Evolutionary conservation across 2,797 vertebrate species (phyloP).

Genomic region (Podargus strigoides): DNA sequence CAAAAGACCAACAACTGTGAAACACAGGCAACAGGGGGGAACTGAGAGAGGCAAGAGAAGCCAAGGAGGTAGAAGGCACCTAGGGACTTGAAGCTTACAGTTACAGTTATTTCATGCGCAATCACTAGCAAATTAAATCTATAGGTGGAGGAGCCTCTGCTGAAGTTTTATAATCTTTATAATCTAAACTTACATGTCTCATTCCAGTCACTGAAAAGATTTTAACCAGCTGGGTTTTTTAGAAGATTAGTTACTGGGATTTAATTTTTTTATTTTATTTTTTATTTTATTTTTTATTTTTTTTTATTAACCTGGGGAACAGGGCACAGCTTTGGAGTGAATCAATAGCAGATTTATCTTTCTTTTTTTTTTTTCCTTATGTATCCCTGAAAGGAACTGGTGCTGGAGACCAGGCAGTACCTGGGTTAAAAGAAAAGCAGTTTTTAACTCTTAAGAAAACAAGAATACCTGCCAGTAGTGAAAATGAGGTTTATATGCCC

Average conservation of each 20-base stretch:
- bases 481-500: not conserved
- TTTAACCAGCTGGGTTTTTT: not conserved
- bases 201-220: not conserved
- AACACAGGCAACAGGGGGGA: not conserved
- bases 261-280: too few relatives aligned
- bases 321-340: not conserved
- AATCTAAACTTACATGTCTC: not conserved
- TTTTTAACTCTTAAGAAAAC: not conserved
- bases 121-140: not conserved
- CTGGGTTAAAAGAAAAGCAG: not conserved
- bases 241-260: not conserved
- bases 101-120: not conserved
- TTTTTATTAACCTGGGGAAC: not conserved
- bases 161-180: not conserved
- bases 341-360: not conserved
- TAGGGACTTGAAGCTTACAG: not conserved
- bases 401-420: not conserved
- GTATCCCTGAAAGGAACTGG: not conserved
- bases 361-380: not conserved
- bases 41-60: not conserved
- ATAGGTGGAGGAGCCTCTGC: not conserved
- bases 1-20: not conserved
- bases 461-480: not conserved
- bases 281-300: not conserved
- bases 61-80: not conserved